These are phyloP conservation scores for Esox niger DNA, from an alignment of 2,113 vertebrate species.

Conservation along the genomic window DNA sequence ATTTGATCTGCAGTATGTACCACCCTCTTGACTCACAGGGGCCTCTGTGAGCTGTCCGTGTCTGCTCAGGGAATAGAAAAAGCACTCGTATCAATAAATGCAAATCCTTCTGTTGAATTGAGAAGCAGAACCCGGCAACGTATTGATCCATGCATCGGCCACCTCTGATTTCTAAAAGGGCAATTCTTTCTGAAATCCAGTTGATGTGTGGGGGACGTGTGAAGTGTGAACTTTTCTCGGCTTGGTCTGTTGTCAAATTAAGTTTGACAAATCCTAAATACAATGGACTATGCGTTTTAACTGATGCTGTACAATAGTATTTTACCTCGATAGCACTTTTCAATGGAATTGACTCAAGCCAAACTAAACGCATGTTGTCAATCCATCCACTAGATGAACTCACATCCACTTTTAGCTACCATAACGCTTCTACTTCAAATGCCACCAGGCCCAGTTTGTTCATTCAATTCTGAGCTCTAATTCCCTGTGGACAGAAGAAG, in stretches of 20 bases:
- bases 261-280: too few relatives aligned
- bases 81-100: not conserved
- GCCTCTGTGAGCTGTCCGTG: not conserved
- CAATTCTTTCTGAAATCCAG: not conserved
- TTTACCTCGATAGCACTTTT: not conserved
- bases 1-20: conserved; percentile 51
- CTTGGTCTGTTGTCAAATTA: not conserved
- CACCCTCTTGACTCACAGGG: conserved; percentile 48
- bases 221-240: not conserved
- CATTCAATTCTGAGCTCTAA: too few relatives aligned
- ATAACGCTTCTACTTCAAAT: too few relatives aligned
- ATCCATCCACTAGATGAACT: too few relatives aligned
- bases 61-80: conserved; percentile 1
- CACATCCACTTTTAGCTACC: too few relatives aligned
- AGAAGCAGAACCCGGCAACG: not conserved
- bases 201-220: not conserved
- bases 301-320: not conserved
- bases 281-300: too few relatives aligned
- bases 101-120: not conserved
- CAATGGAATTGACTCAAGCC: not conserved
- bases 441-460: too few relatives aligned
- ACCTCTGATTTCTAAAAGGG: not conserved
- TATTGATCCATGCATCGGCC: not conserved
- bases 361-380: too few relatives aligned
- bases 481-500: too few relatives aligned